Evolutionary conservation across 1,140 invertebrate species (phyloP).

Genomic region (Delia radicum): DNA sequence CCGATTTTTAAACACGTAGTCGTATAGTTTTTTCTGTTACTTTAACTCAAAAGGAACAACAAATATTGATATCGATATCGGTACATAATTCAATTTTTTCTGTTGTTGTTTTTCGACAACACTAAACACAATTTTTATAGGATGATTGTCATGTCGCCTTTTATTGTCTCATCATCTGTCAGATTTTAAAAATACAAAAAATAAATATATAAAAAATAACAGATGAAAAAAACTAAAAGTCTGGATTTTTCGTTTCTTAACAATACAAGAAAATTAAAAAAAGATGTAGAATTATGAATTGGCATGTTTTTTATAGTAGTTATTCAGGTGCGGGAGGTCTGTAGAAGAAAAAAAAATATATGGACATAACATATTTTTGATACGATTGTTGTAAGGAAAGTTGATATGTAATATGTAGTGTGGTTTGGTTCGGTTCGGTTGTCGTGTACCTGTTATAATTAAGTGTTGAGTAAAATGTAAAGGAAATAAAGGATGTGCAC

Average conservation of each 20-base stretch:
- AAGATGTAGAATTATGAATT: conserved; percentile 2
- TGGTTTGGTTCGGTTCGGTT: neutral
- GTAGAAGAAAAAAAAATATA: neutral
- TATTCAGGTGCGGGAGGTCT: conserved; percentile 15
- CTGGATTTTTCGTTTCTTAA: neutral
- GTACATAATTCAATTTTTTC: conserved; percentile 6
- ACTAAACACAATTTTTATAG: neutral
- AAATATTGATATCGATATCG: neutral
- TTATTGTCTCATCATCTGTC: conserved; percentile 21
- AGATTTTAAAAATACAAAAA: conserved; percentile 7
- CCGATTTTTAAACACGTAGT: neutral
- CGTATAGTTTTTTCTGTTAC: neutral
- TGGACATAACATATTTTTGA: neutral
- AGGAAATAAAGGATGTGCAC: too few species aligned
- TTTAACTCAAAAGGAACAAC: neutral
- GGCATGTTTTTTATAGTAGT: neutral
- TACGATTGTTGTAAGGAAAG: neutral
- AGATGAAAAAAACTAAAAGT: neutral
- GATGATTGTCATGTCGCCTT: conserved; percentile 7
- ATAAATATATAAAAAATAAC: neutral
- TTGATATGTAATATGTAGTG: neutral
- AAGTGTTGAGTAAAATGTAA: neutral
- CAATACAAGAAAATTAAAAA: neutral
- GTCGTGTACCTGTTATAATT: neutral
- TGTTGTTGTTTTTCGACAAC: neutral